phyloP scores from a whole-genome alignment of 2,888 invertebrate genomes.

The Sinhomidia bicolor region DNA sequence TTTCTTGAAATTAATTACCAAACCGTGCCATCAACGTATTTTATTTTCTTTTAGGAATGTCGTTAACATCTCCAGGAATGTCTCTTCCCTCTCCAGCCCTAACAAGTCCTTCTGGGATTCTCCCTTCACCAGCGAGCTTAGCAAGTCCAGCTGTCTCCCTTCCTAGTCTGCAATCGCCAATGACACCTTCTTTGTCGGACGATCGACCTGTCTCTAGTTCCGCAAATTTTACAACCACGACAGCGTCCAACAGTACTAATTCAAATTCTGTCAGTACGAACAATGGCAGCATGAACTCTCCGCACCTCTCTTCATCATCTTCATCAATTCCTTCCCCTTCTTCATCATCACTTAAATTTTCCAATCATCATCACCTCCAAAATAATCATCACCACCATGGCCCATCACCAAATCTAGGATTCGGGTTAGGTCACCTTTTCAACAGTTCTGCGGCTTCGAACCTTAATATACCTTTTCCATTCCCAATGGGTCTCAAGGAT shows the following conservation, averaged over 20 bases:
- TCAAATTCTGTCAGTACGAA: slow-evolving; percentile 74
- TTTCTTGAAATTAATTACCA: neutral
- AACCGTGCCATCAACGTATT: neutral
- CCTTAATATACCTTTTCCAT: slow-evolving; percentile 76
- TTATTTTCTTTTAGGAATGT: slow-evolving; percentile 80
- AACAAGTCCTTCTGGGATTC: slow-evolving; percentile 86
- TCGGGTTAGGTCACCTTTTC: slow-evolving; percentile 74
- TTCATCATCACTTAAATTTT: slow-evolving; percentile 79
- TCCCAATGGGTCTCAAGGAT: slow-evolving; percentile 76
- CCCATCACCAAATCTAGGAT: slow-evolving; percentile 70
- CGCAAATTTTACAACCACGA: slow-evolving; percentile 78
- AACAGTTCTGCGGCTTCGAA: slow-evolving; percentile 62
- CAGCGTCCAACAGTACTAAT: slow-evolving; percentile 80
- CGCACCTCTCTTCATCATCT: slow-evolving; percentile 82
- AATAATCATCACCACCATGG: slow-evolving; percentile 62
- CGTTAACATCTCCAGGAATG: slow-evolving; percentile 81
- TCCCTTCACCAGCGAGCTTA: slow-evolving; percentile 90
- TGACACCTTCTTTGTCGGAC: slow-evolving; percentile 82
- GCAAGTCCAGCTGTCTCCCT: slow-evolving; percentile 86
- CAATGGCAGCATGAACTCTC: slow-evolving; percentile 71
- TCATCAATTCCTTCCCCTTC: slow-evolving; percentile 81
- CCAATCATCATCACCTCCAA: slow-evolving; percentile 81
- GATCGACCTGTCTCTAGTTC: slow-evolving; percentile 79
- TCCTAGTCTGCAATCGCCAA: slow-evolving; percentile 82
- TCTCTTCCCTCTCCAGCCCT: slow-evolving; percentile 80